These are phyloP conservation scores for Actenoides hombroni DNA, from an alignment of 2,113 vertebrate genomes.

Conservation along the genomic window DNA sequence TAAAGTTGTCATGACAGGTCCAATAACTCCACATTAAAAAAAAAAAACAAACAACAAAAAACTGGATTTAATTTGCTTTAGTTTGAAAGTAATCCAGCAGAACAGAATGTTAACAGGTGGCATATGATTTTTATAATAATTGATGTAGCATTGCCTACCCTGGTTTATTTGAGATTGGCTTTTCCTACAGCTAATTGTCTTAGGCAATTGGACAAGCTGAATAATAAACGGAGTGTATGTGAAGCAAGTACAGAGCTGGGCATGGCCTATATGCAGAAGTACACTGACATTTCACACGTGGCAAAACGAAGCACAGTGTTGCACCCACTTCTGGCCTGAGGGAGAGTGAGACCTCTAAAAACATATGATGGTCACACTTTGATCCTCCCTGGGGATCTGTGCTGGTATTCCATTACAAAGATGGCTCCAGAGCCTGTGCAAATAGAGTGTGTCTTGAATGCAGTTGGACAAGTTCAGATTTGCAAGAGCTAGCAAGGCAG, in stretches of 20 bases:
- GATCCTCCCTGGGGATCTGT: not conserved
- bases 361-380: accelerated
- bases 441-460: not conserved
- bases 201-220: not conserved
- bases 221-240: not conserved
- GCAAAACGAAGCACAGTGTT: not conserved
- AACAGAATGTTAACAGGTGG: not conserved
- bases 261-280: not conserved
- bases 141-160: not conserved
- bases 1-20: not conserved
- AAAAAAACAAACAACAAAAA: not conserved
- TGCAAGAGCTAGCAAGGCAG: not conserved
- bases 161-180: not conserved
- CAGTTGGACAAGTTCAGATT: not conserved
- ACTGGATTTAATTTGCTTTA: not conserved
- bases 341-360: not conserved
- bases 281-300: accelerated
- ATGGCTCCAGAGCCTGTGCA: not conserved
- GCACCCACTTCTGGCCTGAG: not conserved
- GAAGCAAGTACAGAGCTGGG: not conserved
- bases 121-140: not conserved
- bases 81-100: not conserved
- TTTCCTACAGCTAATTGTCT: not conserved
- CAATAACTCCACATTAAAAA: not conserved
- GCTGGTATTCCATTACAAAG: not conserved